These are phyloP conservation scores for Antidorcas marsupialis DNA, from an alignment of 2,113 vertebrate genomes.

Conservation along the genomic window DNA sequence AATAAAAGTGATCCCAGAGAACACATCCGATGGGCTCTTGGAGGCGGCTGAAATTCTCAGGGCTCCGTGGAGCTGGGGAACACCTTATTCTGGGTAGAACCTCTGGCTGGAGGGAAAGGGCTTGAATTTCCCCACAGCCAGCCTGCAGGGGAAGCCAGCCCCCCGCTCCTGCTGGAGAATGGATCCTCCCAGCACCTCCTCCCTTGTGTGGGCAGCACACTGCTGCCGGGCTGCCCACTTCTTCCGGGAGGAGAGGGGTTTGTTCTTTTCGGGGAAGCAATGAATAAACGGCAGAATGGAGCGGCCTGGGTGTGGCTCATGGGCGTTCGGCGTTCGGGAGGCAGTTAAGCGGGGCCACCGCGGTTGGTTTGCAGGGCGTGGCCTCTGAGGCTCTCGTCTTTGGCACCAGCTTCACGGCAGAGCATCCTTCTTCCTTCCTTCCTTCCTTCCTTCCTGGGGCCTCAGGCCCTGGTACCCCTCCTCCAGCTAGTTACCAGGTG, in stretches of 20 bases:
- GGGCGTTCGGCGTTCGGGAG: neutral
- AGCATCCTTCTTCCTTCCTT: too few relatives aligned
- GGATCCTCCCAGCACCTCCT: neutral
- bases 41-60: neutral
- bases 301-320: fast-evolving
- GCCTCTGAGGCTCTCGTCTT: neutral
- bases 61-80: neutral
- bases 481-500: neutral
- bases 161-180: fast-evolving
- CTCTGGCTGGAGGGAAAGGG: too few relatives aligned
- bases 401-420: fast-evolving
- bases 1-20: fast-evolving
- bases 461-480: neutral
- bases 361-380: fast-evolving
- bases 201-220: neutral
- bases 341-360: neutral
- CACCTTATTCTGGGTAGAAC: neutral
- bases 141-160: too few relatives aligned
- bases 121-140: neutral
- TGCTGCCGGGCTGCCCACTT: neutral
- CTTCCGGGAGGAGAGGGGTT: neutral
- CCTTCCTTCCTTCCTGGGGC: neutral
- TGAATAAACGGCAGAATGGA: fast-evolving
- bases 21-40: neutral
- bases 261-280: neutral